phyloP scores from a whole-genome alignment of 1,140 invertebrate genomes.

The Apolygus lucorum region DNA sequence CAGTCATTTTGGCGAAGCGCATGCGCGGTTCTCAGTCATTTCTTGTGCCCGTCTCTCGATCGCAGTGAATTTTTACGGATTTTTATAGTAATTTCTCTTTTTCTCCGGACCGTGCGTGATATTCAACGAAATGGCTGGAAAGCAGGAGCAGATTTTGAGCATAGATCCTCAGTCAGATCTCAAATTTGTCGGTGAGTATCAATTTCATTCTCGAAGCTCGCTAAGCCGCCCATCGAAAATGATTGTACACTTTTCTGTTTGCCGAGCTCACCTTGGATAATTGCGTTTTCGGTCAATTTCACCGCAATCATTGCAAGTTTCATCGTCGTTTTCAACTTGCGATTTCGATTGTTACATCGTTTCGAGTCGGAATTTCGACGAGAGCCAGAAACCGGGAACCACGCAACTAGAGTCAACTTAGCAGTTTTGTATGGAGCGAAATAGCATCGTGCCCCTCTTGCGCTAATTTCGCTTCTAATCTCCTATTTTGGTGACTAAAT shows the following conservation, averaged over 20 bases:
- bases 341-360: no score
- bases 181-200: constrained; percentile 56
- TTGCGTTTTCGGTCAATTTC: background rate
- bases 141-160: constrained; percentile 55
- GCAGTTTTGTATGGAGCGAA: no score
- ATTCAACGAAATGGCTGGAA: constrained; percentile 39
- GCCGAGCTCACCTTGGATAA: constrained; percentile 7
- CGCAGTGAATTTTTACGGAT: background rate
- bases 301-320: no score
- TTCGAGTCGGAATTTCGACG: no score
- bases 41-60: background rate
- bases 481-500: no score
- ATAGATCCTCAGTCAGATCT: constrained; percentile 64
- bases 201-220: background rate
- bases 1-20: background rate
- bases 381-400: no score
- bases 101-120: constrained; percentile 2
- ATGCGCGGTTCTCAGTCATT: constrained; percentile 1
- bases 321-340: no score
- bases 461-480: no score
- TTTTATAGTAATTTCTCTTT: background rate
- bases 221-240: constrained; percentile 1
- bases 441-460: no score
- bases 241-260: constrained; percentile 11
- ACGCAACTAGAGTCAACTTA: no score